Evolutionary conservation across 2,888 invertebrate genomes (phyloP).

Genomic region (Ypsolopha scabrella): DNA sequence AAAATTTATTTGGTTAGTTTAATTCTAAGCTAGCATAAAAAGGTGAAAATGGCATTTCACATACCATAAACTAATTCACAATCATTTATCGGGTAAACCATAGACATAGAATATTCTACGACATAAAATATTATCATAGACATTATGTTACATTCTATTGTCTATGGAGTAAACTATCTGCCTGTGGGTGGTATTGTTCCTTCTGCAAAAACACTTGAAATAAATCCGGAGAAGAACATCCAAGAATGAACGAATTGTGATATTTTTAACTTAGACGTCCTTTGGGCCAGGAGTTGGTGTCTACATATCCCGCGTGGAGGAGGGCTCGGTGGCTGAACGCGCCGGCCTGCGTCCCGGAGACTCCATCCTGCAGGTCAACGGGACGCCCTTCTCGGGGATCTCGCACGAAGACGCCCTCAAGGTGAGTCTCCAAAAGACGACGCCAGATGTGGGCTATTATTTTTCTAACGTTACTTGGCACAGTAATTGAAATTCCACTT

Average conservation of each 20-base stretch:
- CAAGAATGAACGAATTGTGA: neutral
- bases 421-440: constrained; percentile 57
- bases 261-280: neutral
- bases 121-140: too few species aligned
- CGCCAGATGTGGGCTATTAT: too few species aligned
- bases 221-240: neutral
- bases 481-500: too few species aligned
- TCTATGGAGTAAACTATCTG: too few species aligned
- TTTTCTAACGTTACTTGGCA: too few species aligned
- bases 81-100: too few species aligned
- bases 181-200: neutral
- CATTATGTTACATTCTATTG: too few species aligned
- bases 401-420: constrained; percentile 94
- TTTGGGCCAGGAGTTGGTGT: constrained; percentile 82
- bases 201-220: neutral
- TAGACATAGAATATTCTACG: too few species aligned
- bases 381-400: constrained; percentile 92
- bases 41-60: too few species aligned
- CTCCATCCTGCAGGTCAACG: constrained; percentile 95
- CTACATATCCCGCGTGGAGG: constrained; percentile 92
- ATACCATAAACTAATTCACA: too few species aligned
- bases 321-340: constrained; percentile 89
- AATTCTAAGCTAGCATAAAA: too few species aligned
- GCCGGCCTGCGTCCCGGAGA: constrained; percentile 92
- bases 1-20: too few species aligned